Evolutionary conservation across 2,113 vertebrate species (phyloP).

Genomic region (Aptenodytes patagonicus): DNA sequence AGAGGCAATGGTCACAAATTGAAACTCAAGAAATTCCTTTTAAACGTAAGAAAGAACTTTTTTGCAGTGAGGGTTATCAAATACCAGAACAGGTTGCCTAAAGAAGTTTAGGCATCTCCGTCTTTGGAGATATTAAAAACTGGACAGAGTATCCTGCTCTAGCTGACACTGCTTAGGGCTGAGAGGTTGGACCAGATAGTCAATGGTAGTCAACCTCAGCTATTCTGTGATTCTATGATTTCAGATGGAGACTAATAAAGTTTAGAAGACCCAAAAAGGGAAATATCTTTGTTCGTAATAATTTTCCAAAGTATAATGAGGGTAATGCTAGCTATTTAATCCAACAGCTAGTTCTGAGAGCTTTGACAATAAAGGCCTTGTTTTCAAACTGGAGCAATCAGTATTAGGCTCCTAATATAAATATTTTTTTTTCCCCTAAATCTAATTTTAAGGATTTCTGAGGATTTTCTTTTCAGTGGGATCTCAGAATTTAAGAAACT

Average conservation of each 20-base stretch:
- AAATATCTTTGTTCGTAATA: neutral
- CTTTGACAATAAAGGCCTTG: neutral
- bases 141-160: neutral
- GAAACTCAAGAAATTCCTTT: neutral
- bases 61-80: neutral
- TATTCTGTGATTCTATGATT: neutral
- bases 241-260: neutral
- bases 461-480: neutral
- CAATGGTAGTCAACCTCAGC: neutral
- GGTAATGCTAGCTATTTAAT: neutral
- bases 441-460: neutral
- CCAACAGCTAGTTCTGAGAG: neutral
- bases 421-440: neutral
- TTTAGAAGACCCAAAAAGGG: neutral
- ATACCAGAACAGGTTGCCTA: neutral
- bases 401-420: neutral
- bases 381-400: neutral
- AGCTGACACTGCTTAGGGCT: neutral
- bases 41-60: accelerated
- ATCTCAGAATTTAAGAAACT: neutral
- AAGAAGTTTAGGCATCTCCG: neutral
- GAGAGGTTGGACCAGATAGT: neutral
- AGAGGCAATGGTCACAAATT: neutral
- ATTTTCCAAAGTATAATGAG: neutral
- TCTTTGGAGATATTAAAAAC: neutral